Conservation (phyloP, 2,113 vertebrate species). For the Pluvianellus socialis region DNA sequence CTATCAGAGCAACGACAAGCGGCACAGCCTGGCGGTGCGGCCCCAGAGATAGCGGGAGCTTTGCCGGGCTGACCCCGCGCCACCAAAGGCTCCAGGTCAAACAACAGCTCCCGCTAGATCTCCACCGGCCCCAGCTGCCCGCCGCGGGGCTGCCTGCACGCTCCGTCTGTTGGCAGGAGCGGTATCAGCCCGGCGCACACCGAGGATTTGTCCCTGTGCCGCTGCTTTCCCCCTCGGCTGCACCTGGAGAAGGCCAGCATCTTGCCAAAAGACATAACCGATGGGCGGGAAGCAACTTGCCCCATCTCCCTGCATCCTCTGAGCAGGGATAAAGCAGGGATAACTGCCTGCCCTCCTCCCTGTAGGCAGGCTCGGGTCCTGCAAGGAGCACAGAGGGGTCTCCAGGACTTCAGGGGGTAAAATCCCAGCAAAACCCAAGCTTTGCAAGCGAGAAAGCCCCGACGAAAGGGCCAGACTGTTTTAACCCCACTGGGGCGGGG, state of each 20-base stretch:
- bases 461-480: neutral
- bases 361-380: rapidly evolving
- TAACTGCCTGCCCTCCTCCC: neutral
- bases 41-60: neutral
- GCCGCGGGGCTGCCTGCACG: too few species aligned
- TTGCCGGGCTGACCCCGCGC: neutral
- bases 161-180: neutral
- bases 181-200: neutral
- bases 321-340: neutral
- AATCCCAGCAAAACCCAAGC: neutral
- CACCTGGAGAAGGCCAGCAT: neutral
- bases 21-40: neutral
- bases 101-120: neutral
- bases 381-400: neutral
- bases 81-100: neutral
- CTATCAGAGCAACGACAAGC: constrained; percentile 3
- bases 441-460: neutral
- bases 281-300: rapidly evolving
- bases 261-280: neutral
- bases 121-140: neutral
- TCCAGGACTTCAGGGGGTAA: neutral
- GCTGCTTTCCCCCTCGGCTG: neutral
- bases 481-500: neutral
- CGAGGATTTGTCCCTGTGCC: neutral
- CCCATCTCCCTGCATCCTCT: neutral